A percentile compares a stretch with the other conserved stretches of the same genome.
Evolutionary conservation across 2,888 invertebrate species (phyloP).

Genomic region (Erebia aethiops): DNA sequence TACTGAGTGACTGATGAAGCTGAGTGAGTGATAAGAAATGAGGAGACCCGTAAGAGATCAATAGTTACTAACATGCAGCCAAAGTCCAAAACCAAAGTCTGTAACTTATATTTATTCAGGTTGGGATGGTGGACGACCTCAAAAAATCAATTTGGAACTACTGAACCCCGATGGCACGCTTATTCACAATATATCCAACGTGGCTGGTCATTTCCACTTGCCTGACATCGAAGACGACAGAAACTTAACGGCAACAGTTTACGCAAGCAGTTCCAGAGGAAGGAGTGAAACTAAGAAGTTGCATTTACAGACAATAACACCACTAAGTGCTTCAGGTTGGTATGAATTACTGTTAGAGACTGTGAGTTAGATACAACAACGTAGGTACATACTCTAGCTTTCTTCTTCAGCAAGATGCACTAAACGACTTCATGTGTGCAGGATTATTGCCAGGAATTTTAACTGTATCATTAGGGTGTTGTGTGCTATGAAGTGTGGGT

Average conservation of each 20-base stretch:
- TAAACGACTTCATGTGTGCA: background rate
- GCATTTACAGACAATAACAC: constrained; percentile 51
- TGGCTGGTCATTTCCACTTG: constrained; percentile 58
- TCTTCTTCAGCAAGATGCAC: no score
- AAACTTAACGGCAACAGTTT: constrained; percentile 61
- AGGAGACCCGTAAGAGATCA: no score
- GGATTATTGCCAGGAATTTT: background rate
- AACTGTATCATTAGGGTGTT: background rate
- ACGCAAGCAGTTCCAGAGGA: constrained; percentile 58
- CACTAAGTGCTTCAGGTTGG: constrained; percentile 54
- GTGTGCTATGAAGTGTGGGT: background rate
- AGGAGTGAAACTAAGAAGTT: constrained; percentile 50
- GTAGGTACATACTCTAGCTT: no score
- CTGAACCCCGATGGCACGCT: constrained; percentile 47
- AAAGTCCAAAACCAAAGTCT: no score
- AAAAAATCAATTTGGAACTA: constrained; percentile 59
- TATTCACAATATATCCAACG: constrained; percentile 53
- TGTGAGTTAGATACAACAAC: no score
- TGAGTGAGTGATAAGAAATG: no score
- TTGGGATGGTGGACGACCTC: constrained; percentile 68
- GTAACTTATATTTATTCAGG: constrained; percentile 46
- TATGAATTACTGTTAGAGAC: background rate
- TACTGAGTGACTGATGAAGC: no score
- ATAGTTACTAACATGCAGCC: no score
- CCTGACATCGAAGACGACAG: constrained; percentile 47